These are phyloP conservation scores for Chrosomus eos DNA, from an alignment of 2,797 vertebrate species.

Conservation along the genomic window DNA sequence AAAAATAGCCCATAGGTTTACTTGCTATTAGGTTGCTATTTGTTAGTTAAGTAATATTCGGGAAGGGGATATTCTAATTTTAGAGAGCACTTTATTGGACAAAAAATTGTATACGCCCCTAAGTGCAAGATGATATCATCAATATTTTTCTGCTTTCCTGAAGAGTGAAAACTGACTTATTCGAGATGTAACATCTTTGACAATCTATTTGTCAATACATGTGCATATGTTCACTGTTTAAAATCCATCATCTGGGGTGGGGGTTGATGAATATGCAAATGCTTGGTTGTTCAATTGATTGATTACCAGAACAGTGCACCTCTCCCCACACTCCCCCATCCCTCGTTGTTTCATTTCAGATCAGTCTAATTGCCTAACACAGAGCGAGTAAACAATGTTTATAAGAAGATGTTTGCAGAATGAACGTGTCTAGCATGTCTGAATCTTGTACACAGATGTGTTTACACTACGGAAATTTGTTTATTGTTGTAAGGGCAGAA, in stretches of 20 bases:
- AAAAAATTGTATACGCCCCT: not conserved
- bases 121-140: not conserved
- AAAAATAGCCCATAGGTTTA: not conserved
- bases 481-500: conserved; percentile 3
- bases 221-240: conserved; percentile 27
- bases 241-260: conserved; percentile 31
- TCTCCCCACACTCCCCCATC: conserved; percentile 25
- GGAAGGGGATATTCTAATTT: not conserved
- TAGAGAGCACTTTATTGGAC: not conserved
- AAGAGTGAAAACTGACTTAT: conserved; percentile 20
- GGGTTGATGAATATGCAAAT: conserved; percentile 63
- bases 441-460: conserved; percentile 21
- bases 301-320: conserved; percentile 64
- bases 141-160: not conserved
- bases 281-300: conserved; percentile 61
- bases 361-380: conserved; percentile 60
- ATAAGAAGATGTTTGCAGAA: conserved; percentile 65
- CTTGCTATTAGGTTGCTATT: not conserved
- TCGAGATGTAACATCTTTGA: not conserved
- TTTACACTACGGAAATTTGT: not conserved
- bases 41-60: not conserved
- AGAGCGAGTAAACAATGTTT: conserved; percentile 55
- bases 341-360: conserved; percentile 56
- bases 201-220: conserved; percentile 31
- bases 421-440: conserved; percentile 39